Evolutionary conservation across 30 jellyfish, hydroid and myxozoan species (phyloP).

Genomic region (Hydra vulgaris): DNA sequence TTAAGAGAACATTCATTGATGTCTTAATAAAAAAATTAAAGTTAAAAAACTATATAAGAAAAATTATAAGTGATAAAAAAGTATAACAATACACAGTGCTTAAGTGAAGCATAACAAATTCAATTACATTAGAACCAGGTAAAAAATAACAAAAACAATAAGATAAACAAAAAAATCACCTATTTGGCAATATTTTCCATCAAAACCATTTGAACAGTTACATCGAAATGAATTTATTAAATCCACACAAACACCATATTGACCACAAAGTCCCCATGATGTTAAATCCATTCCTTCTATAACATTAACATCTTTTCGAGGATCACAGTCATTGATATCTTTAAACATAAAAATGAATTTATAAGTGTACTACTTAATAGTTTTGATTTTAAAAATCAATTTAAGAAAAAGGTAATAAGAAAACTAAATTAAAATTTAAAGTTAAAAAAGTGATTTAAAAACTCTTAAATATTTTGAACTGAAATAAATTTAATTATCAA

Average conservation of each 20-base stretch:
- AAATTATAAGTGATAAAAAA: background rate
- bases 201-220: conserved; percentile 62
- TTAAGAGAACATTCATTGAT: conserved; percentile 23
- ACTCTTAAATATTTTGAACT: too few relatives aligned
- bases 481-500: too few relatives aligned
- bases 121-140: too few relatives aligned
- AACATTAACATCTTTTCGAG: conserved; percentile 36
- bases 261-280: conserved; percentile 79
- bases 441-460: too few relatives aligned
- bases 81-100: too few relatives aligned
- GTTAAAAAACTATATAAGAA: background rate
- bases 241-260: conserved; percentile 77
- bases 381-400: background rate
- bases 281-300: conserved; percentile 57
- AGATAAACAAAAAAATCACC: conserved; percentile 30
- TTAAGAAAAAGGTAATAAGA: background rate
- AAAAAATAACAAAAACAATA: background rate
- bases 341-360: background rate
- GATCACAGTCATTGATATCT: conserved; percentile 90
- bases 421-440: too few relatives aligned
- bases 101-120: too few relatives aligned
- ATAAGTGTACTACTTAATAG: background rate
- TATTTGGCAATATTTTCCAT: conserved; percentile 49
- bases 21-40: conserved; percentile 15
- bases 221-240: conserved; percentile 50